Base-by-base conservation (phyloP, 2,797 vertebrate genomes). In the Anguilla anguilla region DNA sequence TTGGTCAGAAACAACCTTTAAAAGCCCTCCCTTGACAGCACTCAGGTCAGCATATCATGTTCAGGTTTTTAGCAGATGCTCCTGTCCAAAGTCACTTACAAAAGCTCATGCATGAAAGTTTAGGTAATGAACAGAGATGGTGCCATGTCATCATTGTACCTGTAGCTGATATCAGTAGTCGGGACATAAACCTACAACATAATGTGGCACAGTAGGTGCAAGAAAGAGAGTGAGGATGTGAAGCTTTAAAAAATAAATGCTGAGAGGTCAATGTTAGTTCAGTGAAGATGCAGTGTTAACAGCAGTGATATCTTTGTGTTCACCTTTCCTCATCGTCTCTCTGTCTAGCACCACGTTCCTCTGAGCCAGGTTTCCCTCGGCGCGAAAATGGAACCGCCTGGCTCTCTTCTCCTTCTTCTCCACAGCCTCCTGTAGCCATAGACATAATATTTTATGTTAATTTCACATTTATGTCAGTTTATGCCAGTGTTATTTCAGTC, bases 341-440 rank as follows among this genome's bases (percentile, higher is more conserved):
- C 96, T 96, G 88, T 99, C 98, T 93, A 99, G 91, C 0, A 97
- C 94, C 35, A 99, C 96, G 10, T 97, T 97, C 88, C 96, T 97
- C 93, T 98, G 98, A 19, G 94, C 89, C 0, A 96, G 91, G 84
- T 94, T 97, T 88, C 96, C 96, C 91, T 99, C 98, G 0, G 95
- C 95, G 22, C 95, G 95, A 93, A 99, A 98, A 92, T 99, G 97
- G 88, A 99, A 99, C 35, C 98, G 97, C 83, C 96, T 97, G 2
- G 98, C 98, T 93, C 98, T 95, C 92, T 99, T 98, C 87, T 99
- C 98, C 91, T 99, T 99, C 88, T 95, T 98, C 94, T 99, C 98
- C 7, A 99, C 98, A 0, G 98, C 98, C 93, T 99, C 98, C 98
- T 99, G 92, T 31, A 0, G 1, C 88, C 83, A 91, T 28, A 69